Percentiles rank a stretch among this genome's conserved stretches.
These are phyloP conservation scores for Anoplophora glabripennis DNA, from an alignment of 1,140 invertebrate genomes.

Conservation along the genomic window DNA sequence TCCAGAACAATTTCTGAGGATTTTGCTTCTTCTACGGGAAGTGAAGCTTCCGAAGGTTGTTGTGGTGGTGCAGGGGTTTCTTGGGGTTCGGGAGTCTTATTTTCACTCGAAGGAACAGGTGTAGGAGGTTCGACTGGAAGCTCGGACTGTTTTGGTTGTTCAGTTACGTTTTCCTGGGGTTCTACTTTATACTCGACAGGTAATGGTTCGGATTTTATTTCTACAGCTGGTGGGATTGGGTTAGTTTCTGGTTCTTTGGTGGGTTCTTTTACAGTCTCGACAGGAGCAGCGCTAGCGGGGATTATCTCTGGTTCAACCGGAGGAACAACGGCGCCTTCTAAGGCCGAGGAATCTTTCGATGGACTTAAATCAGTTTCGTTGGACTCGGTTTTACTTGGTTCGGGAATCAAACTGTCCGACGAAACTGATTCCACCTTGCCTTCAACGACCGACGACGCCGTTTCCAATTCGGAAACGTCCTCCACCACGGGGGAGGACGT, in stretches of 20 bases:
- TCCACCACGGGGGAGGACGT: constrained; percentile 6
- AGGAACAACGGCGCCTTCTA: background rate
- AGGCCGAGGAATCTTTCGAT: too few species aligned
- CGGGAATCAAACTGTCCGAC: too few species aligned
- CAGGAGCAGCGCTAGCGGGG: background rate
- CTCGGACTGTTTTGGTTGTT: too few species aligned
- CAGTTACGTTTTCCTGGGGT: too few species aligned
- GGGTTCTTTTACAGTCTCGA: background rate
- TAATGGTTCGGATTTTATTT: too few species aligned
- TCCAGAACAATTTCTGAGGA: constrained; percentile 8
- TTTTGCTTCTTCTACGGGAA: background rate
- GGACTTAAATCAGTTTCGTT: background rate
- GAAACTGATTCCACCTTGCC: background rate
- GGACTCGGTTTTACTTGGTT: background rate
- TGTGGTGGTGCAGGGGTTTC: background rate
- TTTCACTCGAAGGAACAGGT: background rate
- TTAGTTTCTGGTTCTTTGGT: background rate
- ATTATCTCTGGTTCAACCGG: background rate
- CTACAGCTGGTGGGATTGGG: background rate
- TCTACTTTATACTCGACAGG: too few species aligned
- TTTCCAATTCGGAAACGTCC: background rate
- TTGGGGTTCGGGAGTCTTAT: background rate
- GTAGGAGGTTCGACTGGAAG: background rate
- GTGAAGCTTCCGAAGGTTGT: background rate
- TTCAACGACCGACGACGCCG: background rate